Evolutionary conservation across 1,140 invertebrate species (phyloP), one percentile per base, ranked within the genome.

Genomic region (Protaetia brevitarsis): DNA sequence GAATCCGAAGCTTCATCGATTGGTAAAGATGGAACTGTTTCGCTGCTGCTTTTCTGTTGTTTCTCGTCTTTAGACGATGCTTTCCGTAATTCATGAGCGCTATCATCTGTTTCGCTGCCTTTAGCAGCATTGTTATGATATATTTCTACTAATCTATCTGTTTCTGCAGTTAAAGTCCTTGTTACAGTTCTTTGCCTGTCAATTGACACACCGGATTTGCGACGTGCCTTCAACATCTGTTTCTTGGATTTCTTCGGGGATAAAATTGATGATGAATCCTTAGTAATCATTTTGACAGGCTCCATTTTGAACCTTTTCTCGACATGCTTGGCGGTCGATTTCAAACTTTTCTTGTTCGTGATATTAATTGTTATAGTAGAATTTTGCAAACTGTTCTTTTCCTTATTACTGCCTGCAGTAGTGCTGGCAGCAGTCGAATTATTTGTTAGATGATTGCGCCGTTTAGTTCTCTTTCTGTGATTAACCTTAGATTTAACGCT

Each of bases 121-220:
- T 80, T 81, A 5, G 74, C 68, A 4, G 76, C 78, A 4, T 45
- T 71, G 64, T 83, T 82, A 57, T 81, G 80, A 73, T 81, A 82
- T 62, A 83, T 78, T 72, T 83, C 81, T 4, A 82, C 78, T n/a
- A 82, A 65, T 28, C 80, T 73, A 21, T 63, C 37, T 4, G 61
- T 7, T 26, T 41, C 61, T 8, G 23, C n/a, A 6, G 31, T 2
- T 63, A 8, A 2, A 13, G 61, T 21, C n/a, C 6, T 65, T 4
- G 26, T 13, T 23, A 28, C 6, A 6, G 23, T 61, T 41, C 21
- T 56, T 56, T 21, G 45, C 57, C 34, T 60, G 3, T 31, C 45
- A 7, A 51, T 2, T 26, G 28, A 31, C 2, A 27, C 13, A 26
- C 34, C 31, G 2, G 41, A 56, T 11, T 11, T 16, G 1, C 11